Conservation (phyloP, 2,797 vertebrate species). For the Cirrhinus mrigala region DNA sequence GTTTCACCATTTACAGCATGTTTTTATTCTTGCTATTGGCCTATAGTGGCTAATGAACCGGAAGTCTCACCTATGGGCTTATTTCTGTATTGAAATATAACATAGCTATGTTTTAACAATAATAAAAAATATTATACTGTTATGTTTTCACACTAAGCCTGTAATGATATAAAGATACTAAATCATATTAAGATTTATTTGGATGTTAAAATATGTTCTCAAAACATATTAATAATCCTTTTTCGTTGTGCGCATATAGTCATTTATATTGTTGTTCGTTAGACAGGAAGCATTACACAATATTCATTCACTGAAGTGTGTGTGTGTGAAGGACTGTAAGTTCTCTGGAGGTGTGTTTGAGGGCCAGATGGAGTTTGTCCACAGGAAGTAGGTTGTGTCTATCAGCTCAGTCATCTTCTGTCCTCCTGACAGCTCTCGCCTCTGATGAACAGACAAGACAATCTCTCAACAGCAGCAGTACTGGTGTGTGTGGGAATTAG, state of each 20-base stretch:
- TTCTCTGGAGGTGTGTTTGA: constrained; percentile 13
- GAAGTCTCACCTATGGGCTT: too few relatives aligned
- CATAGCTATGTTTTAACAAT: neutral
- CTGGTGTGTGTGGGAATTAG: constrained; percentile 23
- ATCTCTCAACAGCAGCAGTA: constrained; percentile 8
- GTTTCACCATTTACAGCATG: too few relatives aligned
- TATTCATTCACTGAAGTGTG: neutral
- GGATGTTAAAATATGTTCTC: neutral
- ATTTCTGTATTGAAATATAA: too few relatives aligned
- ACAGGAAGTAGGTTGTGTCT: constrained; percentile 44
- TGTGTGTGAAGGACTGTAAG: neutral
- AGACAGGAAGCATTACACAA: neutral
- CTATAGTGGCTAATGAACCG: too few relatives aligned
- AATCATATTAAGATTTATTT: neutral
- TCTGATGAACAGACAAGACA: constrained; percentile 23
- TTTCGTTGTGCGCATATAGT: neutral
- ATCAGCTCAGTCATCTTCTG: neutral
- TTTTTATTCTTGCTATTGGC: too few relatives aligned
- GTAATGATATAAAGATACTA: neutral
- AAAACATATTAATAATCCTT: neutral
- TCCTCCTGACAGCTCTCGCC: constrained; percentile 10
- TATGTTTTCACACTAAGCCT: neutral
- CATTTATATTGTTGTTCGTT: neutral
- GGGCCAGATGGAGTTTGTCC: constrained; percentile 29
- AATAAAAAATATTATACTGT: neutral